phyloP scores from a whole-genome alignment of 2,888 invertebrate genomes.

The Acrobasis repandana region DNA sequence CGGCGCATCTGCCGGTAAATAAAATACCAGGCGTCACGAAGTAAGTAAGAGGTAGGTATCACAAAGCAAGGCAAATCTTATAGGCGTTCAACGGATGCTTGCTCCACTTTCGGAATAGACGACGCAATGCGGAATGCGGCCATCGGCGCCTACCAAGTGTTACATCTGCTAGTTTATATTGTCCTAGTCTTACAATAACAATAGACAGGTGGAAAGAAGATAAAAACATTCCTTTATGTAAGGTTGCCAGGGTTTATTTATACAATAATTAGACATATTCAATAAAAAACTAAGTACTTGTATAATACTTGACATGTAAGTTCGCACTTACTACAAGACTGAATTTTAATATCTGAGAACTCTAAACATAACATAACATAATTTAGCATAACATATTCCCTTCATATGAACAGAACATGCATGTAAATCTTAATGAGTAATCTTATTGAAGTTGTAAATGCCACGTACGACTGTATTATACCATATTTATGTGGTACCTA shows the following conservation, averaged over 20 bases:
- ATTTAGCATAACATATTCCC: neutral
- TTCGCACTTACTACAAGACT: neutral
- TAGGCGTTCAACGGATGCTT: slow-evolving; percentile 61
- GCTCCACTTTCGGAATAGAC: slow-evolving; percentile 65
- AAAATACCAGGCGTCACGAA: slow-evolving; percentile 8
- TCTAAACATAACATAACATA: neutral
- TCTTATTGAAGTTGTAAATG: too few species aligned
- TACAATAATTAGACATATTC: too few species aligned
- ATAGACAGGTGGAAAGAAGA: neutral
- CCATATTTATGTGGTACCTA: too few species aligned
- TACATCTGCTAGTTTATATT: slow-evolving; percentile 45
- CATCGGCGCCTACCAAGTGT: slow-evolving; percentile 54
- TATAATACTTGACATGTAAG: too few species aligned
- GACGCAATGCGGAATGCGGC: slow-evolving; percentile 70
- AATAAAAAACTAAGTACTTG: too few species aligned
- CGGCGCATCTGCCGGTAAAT: neutral
- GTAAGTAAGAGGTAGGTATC: slow-evolving; percentile 28
- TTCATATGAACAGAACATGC: neutral
- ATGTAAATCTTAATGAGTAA: too few species aligned
- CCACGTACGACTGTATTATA: too few species aligned
- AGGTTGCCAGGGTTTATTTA: too few species aligned
- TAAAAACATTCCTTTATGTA: too few species aligned
- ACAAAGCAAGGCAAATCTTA: slow-evolving; percentile 57
- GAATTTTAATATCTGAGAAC: neutral
- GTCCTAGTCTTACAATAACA: slow-evolving; percentile 40